These are phyloP conservation scores for Virgularia gustaviana DNA, from an alignment of 92 coral and sea anemone genomes.

Conservation along the genomic window DNA sequence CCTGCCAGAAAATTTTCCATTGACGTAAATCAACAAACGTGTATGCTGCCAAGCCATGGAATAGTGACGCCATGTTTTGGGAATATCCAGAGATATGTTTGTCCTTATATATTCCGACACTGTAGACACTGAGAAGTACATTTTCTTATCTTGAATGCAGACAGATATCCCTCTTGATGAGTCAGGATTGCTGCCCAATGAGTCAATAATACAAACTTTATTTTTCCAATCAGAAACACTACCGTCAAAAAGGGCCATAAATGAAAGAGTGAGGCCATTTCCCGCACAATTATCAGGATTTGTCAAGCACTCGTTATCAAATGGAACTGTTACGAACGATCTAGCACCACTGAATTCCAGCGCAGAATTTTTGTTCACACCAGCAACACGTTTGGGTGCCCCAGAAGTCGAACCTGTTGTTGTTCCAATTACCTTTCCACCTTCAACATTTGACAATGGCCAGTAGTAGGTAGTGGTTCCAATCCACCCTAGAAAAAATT, in stretches of 20 bases:
- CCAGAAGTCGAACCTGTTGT: conserved; percentile 60
- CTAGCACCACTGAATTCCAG: conserved; percentile 50
- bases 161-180: conserved; percentile 83
- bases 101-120: conserved; percentile 46
- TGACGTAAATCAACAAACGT: conserved; percentile 53
- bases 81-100: conserved; percentile 45
- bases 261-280: conserved; percentile 63
- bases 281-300: conserved; percentile 56
- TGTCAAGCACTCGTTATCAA: conserved; percentile 51
- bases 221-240: conserved; percentile 59
- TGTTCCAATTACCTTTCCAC: conserved; percentile 68
- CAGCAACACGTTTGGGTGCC: conserved; percentile 50
- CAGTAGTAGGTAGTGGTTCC: conserved; percentile 79
- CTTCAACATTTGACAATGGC: conserved; percentile 71
- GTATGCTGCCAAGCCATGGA: conserved; percentile 57
- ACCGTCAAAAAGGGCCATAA: conserved; percentile 62
- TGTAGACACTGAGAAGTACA: conserved; percentile 57
- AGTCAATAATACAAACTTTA: conserved; percentile 66
- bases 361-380: conserved; percentile 49
- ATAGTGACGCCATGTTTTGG: conserved; percentile 74
- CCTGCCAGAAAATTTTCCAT: conserved; percentile 39
- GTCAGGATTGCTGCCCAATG: conserved; percentile 8
- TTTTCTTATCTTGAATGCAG: conserved; percentile 45
- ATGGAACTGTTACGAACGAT: conserved; percentile 56
- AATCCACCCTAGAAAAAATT: conserved; percentile 68